Conservation (phyloP, 2,888 invertebrate species). For the Pristionchus arcanus region DNA sequence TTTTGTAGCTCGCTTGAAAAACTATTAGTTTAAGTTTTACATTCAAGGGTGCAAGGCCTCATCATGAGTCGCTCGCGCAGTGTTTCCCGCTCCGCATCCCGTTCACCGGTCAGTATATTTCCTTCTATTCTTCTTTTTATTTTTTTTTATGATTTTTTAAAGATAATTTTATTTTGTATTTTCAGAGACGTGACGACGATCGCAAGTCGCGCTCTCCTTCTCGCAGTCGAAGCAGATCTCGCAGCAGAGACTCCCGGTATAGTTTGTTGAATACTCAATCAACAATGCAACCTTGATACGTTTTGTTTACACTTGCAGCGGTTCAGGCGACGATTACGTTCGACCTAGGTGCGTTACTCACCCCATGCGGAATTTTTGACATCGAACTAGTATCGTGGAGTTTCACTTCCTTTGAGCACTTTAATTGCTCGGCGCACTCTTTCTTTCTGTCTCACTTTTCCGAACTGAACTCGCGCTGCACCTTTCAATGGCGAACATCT, state of each 20-base stretch:
- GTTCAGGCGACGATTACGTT: neutral
- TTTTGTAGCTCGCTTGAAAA: slow-evolving; percentile 21
- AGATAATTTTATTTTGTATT: slow-evolving; percentile 17
- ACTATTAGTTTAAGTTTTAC: slow-evolving; percentile 22
- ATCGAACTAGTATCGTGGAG: neutral
- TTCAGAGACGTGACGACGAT: slow-evolving; percentile 34
- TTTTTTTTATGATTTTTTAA: no score
- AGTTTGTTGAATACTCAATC: neutral
- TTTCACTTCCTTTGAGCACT: neutral
- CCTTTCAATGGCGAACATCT: slow-evolving; percentile 1
- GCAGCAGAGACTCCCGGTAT: slow-evolving; percentile 47
- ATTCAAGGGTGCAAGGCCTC: neutral
- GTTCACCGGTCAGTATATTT: slow-evolving; percentile 57
- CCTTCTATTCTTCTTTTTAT: neutral
- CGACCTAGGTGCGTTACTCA: slow-evolving; percentile 11
- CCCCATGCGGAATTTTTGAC: neutral
- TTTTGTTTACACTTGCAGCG: neutral
- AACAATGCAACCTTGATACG: neutral
- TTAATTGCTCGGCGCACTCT: neutral
- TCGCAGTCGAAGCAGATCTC: slow-evolving; percentile 49
- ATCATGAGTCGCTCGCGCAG: slow-evolving; percentile 57
- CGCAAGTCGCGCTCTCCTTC: slow-evolving; percentile 39
- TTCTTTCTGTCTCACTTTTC: neutral
- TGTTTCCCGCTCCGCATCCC: slow-evolving; percentile 52
- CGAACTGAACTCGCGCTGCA: neutral